A percentile compares a stretch with the other conserved stretches of the same genome.
phyloP scores from a whole-genome alignment of 53 echinoderm and acorn worm species.

The Crossaster papposus region DNA sequence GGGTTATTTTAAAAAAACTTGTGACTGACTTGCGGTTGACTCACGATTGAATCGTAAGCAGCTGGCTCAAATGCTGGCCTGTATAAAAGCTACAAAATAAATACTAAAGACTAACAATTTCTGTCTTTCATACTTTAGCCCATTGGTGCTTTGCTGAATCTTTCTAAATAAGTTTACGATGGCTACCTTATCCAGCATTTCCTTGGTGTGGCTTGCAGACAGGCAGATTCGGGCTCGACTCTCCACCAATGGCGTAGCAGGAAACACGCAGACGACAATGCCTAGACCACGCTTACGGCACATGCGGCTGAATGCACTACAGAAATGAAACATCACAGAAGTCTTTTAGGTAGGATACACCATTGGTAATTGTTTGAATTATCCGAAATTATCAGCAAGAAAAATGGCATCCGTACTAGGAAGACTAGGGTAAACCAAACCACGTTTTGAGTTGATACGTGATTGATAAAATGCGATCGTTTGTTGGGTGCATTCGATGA shows the following conservation, averaged over 20 bases:
- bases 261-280: slow-evolving; percentile 92
- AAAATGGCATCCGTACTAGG: too few relatives aligned
- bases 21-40: too few relatives aligned
- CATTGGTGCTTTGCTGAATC: not conserved
- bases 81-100: not conserved
- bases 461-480: too few relatives aligned
- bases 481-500: too few relatives aligned
- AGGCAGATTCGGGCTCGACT: slow-evolving; percentile 86
- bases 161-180: not conserved
- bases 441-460: too few relatives aligned
- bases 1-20: too few relatives aligned
- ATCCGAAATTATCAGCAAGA: too few relatives aligned
- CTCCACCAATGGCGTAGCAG: slow-evolving; percentile 93
- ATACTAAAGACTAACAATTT: not conserved
- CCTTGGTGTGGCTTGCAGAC: slow-evolving; percentile 88
- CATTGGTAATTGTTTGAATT: too few relatives aligned
- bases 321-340: not conserved
- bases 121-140: not conserved
- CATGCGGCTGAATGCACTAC: slow-evolving; percentile 80
- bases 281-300: slow-evolving; percentile 87
- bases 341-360: too few relatives aligned
- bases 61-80: too few relatives aligned
- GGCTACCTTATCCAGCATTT: slow-evolving; percentile 91
- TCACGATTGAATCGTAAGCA: too few relatives aligned
- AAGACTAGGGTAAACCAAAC: too few relatives aligned